Percentiles rank a stretch among this genome's conserved stretches.
These are phyloP conservation scores for Caretta caretta DNA, from an alignment of 2,113 vertebrate species.

Conservation along the genomic window DNA sequence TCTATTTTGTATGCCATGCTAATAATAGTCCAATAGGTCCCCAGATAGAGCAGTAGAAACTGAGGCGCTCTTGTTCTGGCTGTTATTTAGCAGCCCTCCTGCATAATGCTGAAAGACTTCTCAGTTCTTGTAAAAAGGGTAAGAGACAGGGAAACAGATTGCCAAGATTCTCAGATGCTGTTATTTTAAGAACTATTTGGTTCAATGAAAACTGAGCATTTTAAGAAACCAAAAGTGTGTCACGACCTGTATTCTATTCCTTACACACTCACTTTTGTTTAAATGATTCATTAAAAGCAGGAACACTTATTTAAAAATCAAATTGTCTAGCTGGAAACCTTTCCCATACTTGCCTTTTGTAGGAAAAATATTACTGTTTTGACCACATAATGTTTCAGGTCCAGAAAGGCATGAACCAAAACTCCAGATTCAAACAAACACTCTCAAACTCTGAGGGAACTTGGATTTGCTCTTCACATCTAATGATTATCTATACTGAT, in stretches of 20 bases:
- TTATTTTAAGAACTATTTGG: constrained; percentile 80
- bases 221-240: constrained; percentile 60
- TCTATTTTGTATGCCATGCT: constrained; percentile 76
- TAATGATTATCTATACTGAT: not conserved
- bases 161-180: constrained; percentile 73
- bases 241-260: constrained; percentile 29
- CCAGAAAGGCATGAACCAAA: not conserved
- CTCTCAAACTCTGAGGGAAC: not conserved
- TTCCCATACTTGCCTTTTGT: not conserved
- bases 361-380: not conserved
- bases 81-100: constrained; percentile 66
- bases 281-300: constrained; percentile 9
- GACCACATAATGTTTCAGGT: not conserved
- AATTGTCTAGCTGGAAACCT: not conserved
- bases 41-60: constrained; percentile 56
- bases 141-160: constrained; percentile 65
- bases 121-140: constrained; percentile 76
- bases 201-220: constrained; percentile 59
- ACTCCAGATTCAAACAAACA: not conserved
- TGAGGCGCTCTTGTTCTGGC: constrained; percentile 77
- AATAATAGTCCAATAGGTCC: constrained; percentile 79
- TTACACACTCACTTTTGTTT: not conserved
- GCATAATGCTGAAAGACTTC: constrained; percentile 77
- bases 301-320: not conserved
- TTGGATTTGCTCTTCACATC: not conserved